Percentiles rank a stretch among this genome's conserved stretches.
These are phyloP conservation scores for Drosophila virilis DNA, from an alignment of 1,140 invertebrate species.

Conservation along the genomic window DNA sequence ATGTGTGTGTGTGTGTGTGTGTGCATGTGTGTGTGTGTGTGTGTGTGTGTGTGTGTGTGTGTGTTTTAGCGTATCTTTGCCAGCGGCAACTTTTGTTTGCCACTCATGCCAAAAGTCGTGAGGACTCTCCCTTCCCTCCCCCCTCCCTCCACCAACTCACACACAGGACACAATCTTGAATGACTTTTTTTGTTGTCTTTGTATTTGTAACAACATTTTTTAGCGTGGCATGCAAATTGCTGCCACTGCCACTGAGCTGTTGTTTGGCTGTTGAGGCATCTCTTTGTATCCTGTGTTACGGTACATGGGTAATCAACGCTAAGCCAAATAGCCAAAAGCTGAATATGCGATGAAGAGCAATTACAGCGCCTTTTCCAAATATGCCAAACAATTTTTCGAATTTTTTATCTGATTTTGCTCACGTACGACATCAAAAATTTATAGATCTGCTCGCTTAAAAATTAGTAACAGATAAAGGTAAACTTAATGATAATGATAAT, in stretches of 20 bases:
- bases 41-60: constrained; percentile 17
- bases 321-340: constrained; percentile 47
- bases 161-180: constrained; percentile 28
- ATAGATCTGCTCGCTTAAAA: not conserved
- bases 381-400: constrained; percentile 4
- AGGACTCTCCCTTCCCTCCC: constrained; percentile 2
- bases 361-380: constrained; percentile 18
- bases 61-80: constrained; percentile 31
- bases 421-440: not conserved
- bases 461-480: no score
- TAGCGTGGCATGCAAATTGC: constrained; percentile 45
- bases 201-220: constrained; percentile 49
- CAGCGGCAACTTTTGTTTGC: constrained; percentile 68
- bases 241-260: constrained; percentile 25
- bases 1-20: constrained; percentile 27
- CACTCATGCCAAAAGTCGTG: constrained; percentile 66
- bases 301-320: constrained; percentile 33
- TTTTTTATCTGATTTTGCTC: constrained; percentile 1
- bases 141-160: not conserved
- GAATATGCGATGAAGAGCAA: constrained; percentile 34
- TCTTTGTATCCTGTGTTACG: constrained; percentile 16
- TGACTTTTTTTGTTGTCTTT: constrained; percentile 45
- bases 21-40: constrained; percentile 10
- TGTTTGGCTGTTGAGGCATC: constrained; percentile 12
- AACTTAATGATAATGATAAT: no score